Conservation (phyloP, 2,113 vertebrate genomes). For the Chloroceryle aenea region DNA sequence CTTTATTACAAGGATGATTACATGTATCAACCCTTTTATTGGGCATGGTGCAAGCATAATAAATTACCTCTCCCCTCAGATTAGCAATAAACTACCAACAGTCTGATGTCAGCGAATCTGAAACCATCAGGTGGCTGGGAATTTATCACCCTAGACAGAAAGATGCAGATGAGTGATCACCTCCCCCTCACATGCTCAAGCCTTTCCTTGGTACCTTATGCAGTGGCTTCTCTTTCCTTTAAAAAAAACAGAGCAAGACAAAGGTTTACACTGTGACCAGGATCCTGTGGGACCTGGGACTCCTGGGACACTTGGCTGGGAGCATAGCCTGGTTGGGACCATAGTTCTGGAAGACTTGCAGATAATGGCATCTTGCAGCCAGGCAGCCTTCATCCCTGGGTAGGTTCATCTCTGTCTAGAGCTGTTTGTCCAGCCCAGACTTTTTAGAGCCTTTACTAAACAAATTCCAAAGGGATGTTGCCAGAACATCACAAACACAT, state of each 20-base stretch:
- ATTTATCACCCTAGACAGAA: background rate
- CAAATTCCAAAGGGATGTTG: background rate
- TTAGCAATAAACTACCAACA: background rate
- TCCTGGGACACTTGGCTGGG: background rate
- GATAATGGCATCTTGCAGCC: background rate
- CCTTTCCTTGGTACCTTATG: background rate
- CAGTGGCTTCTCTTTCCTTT: background rate
- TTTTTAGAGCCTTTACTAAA: background rate
- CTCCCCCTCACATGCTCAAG: background rate
- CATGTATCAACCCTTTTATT: background rate
- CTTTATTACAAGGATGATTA: background rate
- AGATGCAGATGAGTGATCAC: background rate
- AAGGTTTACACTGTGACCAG: background rate
- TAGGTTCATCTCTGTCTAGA: background rate
- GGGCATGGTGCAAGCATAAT: background rate
- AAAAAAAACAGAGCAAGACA: background rate
- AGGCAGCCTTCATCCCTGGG: background rate
- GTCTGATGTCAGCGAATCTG: background rate
- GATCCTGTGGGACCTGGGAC: background rate
- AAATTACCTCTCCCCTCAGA: background rate
- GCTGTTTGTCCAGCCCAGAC: background rate
- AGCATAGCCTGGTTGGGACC: background rate
- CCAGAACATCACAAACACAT: background rate
- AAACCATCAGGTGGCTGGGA: background rate
- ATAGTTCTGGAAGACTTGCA: background rate